Evolutionary conservation across 1,140 invertebrate genomes (phyloP).

Genomic region (Dendroctonus ponderosae): DNA sequence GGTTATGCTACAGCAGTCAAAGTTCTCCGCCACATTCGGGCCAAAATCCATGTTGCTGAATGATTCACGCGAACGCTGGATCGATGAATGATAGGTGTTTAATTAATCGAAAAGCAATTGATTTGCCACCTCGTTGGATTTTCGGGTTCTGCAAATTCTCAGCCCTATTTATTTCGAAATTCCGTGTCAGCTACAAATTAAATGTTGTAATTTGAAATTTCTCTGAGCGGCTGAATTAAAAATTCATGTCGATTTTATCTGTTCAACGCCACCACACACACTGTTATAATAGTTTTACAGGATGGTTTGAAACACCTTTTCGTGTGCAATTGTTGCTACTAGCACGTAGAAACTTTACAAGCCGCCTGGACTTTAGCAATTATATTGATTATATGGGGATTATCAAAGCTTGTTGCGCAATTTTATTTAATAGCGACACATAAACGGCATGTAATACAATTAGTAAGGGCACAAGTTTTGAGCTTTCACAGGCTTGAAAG

Average conservation of each 20-base stretch:
- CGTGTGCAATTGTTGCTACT: not conserved
- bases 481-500: too few species aligned
- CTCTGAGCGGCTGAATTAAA: conserved; percentile 3
- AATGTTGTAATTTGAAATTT: conserved; percentile 6
- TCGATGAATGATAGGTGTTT: conserved; percentile 15
- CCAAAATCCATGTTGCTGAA: conserved; percentile 1
- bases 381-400: too few species aligned
- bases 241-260: conserved; percentile 6
- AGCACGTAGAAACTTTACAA: not conserved
- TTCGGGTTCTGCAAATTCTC: not conserved
- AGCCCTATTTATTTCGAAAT: conserved; percentile 2
- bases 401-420: too few species aligned
- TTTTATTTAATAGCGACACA: too few species aligned
- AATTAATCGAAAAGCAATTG: conserved; percentile 12
- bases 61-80: not conserved
- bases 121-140: conserved; percentile 8
- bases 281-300: too few species aligned
- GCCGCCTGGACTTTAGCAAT: not conserved
- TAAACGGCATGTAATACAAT: too few species aligned
- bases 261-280: not conserved
- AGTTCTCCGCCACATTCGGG: not conserved
- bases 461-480: too few species aligned
- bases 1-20: conserved; percentile 6
- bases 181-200: conserved; percentile 5
- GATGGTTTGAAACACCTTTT: too few species aligned